Conservation (phyloP, 2,888 invertebrate species). For the Blera fallax region DNA sequence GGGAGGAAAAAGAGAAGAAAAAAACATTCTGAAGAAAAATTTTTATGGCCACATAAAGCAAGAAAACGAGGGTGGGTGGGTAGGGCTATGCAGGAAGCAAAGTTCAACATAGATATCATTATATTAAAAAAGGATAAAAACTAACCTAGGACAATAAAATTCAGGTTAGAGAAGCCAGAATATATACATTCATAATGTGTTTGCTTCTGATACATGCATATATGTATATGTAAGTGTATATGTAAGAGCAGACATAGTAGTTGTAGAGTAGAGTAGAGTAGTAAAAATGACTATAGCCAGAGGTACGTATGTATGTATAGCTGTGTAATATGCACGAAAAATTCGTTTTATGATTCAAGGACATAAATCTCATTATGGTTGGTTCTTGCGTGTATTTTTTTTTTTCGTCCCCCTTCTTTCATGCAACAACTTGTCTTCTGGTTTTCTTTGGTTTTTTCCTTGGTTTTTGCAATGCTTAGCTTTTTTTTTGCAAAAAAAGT, state of each 20-base stretch:
- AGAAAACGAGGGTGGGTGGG: constrained; percentile 26
- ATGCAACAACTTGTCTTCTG: constrained; percentile 1
- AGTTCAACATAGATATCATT: constrained; percentile 72
- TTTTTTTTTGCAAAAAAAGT: constrained; percentile 47
- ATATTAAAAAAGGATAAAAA: constrained; percentile 73
- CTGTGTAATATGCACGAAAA: constrained; percentile 75
- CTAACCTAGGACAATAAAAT: constrained; percentile 76
- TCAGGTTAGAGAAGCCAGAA: constrained; percentile 72
- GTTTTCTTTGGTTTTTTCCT: constrained; percentile 24
- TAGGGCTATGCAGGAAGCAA: constrained; percentile 52
- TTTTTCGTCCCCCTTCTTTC: constrained; percentile 24
- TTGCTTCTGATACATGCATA: constrained; percentile 27
- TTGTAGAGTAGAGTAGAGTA: constrained; percentile 45
- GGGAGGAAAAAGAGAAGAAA: neutral
- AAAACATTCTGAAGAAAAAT: constrained; percentile 50
- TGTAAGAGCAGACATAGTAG: constrained; percentile 35
- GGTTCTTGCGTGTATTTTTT: constrained; percentile 40
- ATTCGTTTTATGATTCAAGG: constrained; percentile 81
- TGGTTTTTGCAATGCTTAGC: constrained; percentile 22
- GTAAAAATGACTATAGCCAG: constrained; percentile 45
- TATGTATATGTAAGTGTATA: neutral
- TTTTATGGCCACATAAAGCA: constrained; percentile 66
- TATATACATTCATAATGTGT: constrained; percentile 69
- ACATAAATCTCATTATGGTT: constrained; percentile 80
- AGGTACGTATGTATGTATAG: too few relatives aligned